Base-by-base conservation (phyloP, 2,113 vertebrate genomes). In the Fregata magnificens region DNA sequence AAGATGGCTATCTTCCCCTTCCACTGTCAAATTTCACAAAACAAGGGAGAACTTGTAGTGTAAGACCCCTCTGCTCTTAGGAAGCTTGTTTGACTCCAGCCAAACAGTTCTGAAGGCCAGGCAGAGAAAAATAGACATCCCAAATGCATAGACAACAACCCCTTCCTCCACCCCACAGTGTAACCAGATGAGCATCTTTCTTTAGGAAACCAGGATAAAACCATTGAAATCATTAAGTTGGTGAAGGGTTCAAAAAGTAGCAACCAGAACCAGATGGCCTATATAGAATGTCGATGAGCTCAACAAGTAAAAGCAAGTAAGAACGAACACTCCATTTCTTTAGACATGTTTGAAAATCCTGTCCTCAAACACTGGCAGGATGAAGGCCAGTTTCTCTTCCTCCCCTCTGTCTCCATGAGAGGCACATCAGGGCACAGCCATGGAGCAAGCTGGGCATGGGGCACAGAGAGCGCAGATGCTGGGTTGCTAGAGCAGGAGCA, bases 41-140 rank as follows among this genome's bases (percentile, higher is more conserved):
- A 65, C 2, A 3, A 1, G 7, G 47, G 53, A 50, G 59, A 88
- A 45, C 11, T n/a, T 7, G 4, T 9, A 10, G 2, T 2, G 4
- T 44, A 31, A 38, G 65, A 55, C 19, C 18, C 14, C 32, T 59
- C 47, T 87, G 58, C 69, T 40, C 38, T 11, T 8, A 32, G 21
- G n/a, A 38, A 67, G 31, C 65, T 65, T 49, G 25, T 19, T 5
- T 66, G 71, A 42, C 63, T 47, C 5, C 34, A 26, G 38, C 5
- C 44, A 69, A 61, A 28, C 2, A 32, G 17, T 36, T 45, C 53
- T 38, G 59, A 65, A 82, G 45, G 19, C 19, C 67, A 47, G 65
- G 49, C 44, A 62, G 58, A 56, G 50, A 9, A 56, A 86, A 82
- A 50, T 1, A 52, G 0, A 14, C 9, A 40, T 49, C 18, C 8